Base-by-base conservation (phyloP, 2,888 invertebrate species). In the Mactromeris polynyma region DNA sequence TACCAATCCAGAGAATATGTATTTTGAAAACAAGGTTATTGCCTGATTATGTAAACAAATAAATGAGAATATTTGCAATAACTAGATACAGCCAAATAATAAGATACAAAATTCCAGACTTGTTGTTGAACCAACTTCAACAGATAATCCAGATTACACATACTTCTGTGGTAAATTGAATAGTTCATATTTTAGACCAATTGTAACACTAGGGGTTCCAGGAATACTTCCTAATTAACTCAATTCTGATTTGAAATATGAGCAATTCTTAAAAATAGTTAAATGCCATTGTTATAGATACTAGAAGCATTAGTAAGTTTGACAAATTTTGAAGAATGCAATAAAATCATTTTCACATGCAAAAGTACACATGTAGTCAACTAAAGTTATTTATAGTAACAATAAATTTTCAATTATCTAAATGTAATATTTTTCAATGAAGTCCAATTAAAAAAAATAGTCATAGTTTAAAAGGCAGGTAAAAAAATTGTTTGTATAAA, bases 141-240 rank as follows among this genome's bases (percentile, higher is more conserved):
- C 1, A 26, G 26, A 64, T 64, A 4, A 21, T 64, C 58, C 58
- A 64, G 58, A 64, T 64, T 64, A 3, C 58, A 9, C 26, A 64
- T 64, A 26, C 2, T 64, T 4, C 9, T 4, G n/a, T 64, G 58
- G 58, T 26, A n/a, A n/a, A 19, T 19, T 58, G 11, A 64, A 26
- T 64, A 64, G 7, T 0, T n/a, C 1, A 64, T 26, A 64, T 26
- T 26, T 26, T 21, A 26, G n/a, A n/a, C n/a, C 6, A 17, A 64
- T 38, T 82, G 82, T 82, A 82, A 82, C 82, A 82, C 82, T 64
- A 82, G 69, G 82, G 82, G 82, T 82, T 64, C 54, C 64, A 40
- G 82, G 82, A 82, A 33, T 81, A 64, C 31, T 51, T 26, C n/a
- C 40, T 38, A 21, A 54, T 82, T 69, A 40, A 58, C 33, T 38